Base-by-base conservation (phyloP, 2,113 vertebrate species). In the Festucalex cinctus region DNA sequence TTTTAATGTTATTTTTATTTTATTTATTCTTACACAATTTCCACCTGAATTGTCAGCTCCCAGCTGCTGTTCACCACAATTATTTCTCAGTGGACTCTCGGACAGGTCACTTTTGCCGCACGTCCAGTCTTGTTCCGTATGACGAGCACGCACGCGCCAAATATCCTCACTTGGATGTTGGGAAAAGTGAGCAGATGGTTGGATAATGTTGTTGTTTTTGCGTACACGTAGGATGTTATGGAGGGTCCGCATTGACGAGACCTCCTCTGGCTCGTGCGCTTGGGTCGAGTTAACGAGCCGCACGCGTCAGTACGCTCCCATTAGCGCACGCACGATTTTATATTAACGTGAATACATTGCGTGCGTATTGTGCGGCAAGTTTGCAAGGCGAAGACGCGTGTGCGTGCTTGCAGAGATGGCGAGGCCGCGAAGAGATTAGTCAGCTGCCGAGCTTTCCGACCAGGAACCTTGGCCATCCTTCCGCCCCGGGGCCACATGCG, bases 71-170 rank as follows among this genome's bases (percentile, higher is more conserved):
- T 95, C 62, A 93, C 93, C 13, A 88, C 84, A 93, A 94, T 75
- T 92, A 91, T 83, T 96, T 95, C 88, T 95, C 95, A 20, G 94
- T 95, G 83, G 94, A 96, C 69, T 92, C 95, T 36, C 93, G 95
- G 82, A 95, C 94, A 78, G 94, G 95, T 95, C 17, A 46, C 44
- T 46, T n/a, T 46, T 6, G 6, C 24, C 16, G 5, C 5, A 46
- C 1, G 44, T 46, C 44, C 44, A 46, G 17, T 16, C 44, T 46
- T 46, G 17, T 19, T 46, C 44, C 8, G n/a, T 49, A 49, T n/a
- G 48, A 49, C 9, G 20, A 49, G 13, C 12, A 24, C 12, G n/a
- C 20, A 24, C n/a, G 1, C 17, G 48, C 13, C 51, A 53, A 53
- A 24, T 2, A 12, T 5, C 51, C 22, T 53, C 51, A 24, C 9